phyloP scores from a whole-genome alignment of 2,888 invertebrate species.

The Parnassius glacialis region DNA sequence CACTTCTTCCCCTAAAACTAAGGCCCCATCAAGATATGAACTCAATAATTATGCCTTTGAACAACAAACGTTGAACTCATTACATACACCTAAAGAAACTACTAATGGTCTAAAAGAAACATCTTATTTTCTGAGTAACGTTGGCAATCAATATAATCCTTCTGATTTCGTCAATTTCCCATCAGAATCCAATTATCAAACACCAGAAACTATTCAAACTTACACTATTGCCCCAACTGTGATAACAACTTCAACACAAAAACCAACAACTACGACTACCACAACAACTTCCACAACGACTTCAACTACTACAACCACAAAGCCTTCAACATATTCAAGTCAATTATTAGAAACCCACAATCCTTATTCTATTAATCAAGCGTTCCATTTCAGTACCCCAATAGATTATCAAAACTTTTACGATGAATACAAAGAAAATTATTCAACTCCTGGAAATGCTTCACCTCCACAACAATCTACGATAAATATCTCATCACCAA shows the following conservation, averaged over 20 bases:
- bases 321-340: slow-evolving; percentile 62
- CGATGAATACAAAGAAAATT: slow-evolving; percentile 62
- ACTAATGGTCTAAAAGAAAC: slow-evolving; percentile 36
- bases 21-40: slow-evolving; percentile 45
- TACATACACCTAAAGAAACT: slow-evolving; percentile 49
- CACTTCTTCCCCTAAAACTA: slow-evolving; percentile 61
- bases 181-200: slow-evolving; percentile 41
- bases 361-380: slow-evolving; percentile 75
- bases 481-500: slow-evolving; percentile 35
- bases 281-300: slow-evolving; percentile 47
- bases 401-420: slow-evolving; percentile 68
- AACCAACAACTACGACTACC: slow-evolving; percentile 45
- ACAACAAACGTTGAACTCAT: slow-evolving; percentile 62
- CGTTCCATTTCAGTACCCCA: slow-evolving; percentile 73
- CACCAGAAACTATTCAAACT: slow-evolving; percentile 39
- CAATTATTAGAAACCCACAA: slow-evolving; percentile 72
- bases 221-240: slow-evolving; percentile 25
- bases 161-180: slow-evolving; percentile 49
- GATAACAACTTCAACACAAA: slow-evolving; percentile 19
- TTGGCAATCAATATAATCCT: slow-evolving; percentile 50
- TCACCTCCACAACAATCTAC: slow-evolving; percentile 40
- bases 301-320: slow-evolving; percentile 50
- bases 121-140: slow-evolving; percentile 56
- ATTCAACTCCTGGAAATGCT: slow-evolving; percentile 44
- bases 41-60: slow-evolving; percentile 69